Evolutionary conservation across 2,113 vertebrate species (phyloP), one percentile per base, ranked within the genome.

Genomic region (Pycnonotus jocosus): DNA sequence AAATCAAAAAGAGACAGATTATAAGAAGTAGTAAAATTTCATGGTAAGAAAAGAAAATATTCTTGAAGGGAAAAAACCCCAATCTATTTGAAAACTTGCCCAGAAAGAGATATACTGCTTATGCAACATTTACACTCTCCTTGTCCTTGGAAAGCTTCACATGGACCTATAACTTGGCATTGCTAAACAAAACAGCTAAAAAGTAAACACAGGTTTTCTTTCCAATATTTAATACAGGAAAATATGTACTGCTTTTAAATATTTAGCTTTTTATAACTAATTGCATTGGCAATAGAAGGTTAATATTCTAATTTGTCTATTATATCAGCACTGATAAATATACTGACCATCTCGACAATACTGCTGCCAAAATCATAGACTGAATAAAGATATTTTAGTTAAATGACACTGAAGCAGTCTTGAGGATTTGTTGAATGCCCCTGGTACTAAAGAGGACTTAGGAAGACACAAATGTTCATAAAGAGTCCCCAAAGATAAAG

Each of bases 91-190:
- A 80, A 86, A 84, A 84, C 47, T 40, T 73, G 10, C 42, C 33
- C 47, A 68, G 44, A 84, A 95, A 62, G 7, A 77, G 21, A 37
- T 21, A 42, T 35, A 48, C 35, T 40, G 11, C 37, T 60, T 54
- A 44, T 47, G 50, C 35, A 53, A 61, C 20, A 30, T 20, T 70
- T 80, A 25, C 15, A 51, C 17, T 48, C 31, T 71, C 47, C 42
- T 90, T 65, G 45, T 84, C 85, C 96, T 97, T 93, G 74, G 69
- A 92, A 96, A 92, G 72, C 73, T 92, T 97, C 82, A 77, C n/a
- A 24, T 42, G 86, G 86, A 95, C 79, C 70, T 96, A 71, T 89
- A 93, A 44, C 66, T 87, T 81, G 40, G 9, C 27, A 40, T 6
- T 50, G n/a, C 24, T 45, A 72, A 88, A 27, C 44, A 80, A 57